Percentiles rank a stretch among this genome's conserved stretches.
Evolutionary conservation across 1,140 invertebrate species (phyloP).

Genomic region (Macrobrachium nipponense): DNA sequence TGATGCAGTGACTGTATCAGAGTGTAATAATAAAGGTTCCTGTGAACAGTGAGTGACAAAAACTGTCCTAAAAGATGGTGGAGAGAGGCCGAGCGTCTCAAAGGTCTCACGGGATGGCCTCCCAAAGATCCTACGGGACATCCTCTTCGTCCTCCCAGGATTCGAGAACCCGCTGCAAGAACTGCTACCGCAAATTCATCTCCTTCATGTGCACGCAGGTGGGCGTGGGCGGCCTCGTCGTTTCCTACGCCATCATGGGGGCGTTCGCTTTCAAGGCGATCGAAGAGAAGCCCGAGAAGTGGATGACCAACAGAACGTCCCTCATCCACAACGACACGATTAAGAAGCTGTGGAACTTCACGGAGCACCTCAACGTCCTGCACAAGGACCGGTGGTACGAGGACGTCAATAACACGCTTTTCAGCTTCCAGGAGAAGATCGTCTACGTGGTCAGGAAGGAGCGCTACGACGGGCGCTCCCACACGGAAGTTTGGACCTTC

Average conservation of each 20-base stretch:
- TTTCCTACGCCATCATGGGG: constrained; percentile 94
- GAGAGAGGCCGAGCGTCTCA: constrained; percentile 64
- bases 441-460: constrained; percentile 75
- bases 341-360: constrained; percentile 79
- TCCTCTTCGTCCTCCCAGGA: constrained; percentile 74
- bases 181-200: constrained; percentile 85
- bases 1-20: no score
- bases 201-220: constrained; percentile 93
- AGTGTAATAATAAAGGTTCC: no score
- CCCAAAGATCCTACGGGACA: constrained; percentile 76
- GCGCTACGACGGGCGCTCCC: constrained; percentile 74
- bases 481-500: constrained; percentile 78
- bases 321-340: constrained; percentile 72
- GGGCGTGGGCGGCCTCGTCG: constrained; percentile 93
- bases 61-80: neutral
- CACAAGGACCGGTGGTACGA: constrained; percentile 79
- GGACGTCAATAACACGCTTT: constrained; percentile 77
- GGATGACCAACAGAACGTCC: constrained; percentile 70
- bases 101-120: constrained; percentile 66
- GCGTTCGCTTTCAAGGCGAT: constrained; percentile 91
- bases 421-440: constrained; percentile 78
- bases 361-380: constrained; percentile 79
- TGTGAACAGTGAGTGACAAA: no score
- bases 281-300: constrained; percentile 78
- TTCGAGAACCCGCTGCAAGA: constrained; percentile 70